Conservation (phyloP, 2,888 invertebrate species). For the Boloria selene region DNA sequence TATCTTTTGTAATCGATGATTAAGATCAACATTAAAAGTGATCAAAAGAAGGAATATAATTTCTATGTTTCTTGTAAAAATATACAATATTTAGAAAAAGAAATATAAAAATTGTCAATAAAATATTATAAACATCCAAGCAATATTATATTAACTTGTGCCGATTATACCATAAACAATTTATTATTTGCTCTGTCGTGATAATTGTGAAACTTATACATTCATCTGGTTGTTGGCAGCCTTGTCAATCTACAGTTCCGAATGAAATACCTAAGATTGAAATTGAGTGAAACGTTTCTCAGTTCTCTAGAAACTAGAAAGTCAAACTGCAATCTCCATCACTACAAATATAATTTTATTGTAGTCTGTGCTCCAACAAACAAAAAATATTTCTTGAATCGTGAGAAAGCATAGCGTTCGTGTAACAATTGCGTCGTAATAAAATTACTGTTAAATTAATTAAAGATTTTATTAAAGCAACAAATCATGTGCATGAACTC, state of each 20-base stretch:
- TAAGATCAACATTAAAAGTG: no score
- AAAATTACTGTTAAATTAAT: slow-evolving; percentile 48
- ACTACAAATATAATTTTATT: slow-evolving; percentile 12
- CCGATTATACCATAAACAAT: slow-evolving; percentile 8
- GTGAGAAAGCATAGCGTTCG: slow-evolving; percentile 76
- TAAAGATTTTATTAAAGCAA: slow-evolving; percentile 49
- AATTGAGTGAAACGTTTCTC: slow-evolving; percentile 20
- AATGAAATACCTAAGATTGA: slow-evolving; percentile 27
- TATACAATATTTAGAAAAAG: no score
- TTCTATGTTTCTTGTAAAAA: no score
- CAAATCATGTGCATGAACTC: slow-evolving; percentile 79
- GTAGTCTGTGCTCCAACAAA: slow-evolving; percentile 40
- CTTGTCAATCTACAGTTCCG: slow-evolving; percentile 11
- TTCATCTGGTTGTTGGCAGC: slow-evolving; percentile 9
- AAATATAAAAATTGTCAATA: no score
- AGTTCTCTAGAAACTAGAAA: slow-evolving; percentile 2
- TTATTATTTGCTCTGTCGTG: background rate
- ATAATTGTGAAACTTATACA: background rate
- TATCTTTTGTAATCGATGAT: no score
- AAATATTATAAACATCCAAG: no score
- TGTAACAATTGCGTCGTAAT: slow-evolving; percentile 69
- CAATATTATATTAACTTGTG: no score
- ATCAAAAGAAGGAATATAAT: no score
- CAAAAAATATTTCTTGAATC: slow-evolving; percentile 57
- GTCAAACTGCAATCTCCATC: background rate